Evolutionary conservation across 2,797 vertebrate species (phyloP), one percentile per base, ranked within the genome.

Genomic region (Phrynocephalus forsythii): DNA sequence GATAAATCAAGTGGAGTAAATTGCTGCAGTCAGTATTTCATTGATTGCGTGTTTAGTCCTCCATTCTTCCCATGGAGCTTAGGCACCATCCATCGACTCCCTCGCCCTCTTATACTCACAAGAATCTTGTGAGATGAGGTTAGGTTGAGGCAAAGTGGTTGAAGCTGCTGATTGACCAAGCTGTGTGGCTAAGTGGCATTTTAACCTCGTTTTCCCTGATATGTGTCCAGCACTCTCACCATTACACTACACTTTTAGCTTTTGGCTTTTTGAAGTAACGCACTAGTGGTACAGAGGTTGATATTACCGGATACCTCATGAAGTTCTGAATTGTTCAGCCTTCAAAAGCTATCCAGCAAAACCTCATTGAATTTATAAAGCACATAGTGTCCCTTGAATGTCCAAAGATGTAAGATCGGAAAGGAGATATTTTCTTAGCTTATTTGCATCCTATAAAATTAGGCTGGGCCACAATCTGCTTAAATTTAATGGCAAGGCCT

Each of bases 1-100:
- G 80, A 79, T 79, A 84, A 79, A 84, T 50, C 11, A 80, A 84
- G 28, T 80, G 44, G 76, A 84, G 22, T 75, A 66, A 79, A 80
- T 88, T 88, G 82, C 82, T 66, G 15, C 20, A 48, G 52, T 60
- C 52, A 72, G 38, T 38, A 52, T 83, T 78, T 66, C 79, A 84
- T 77, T 86, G 5, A 86, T 30, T 80, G 60, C 22, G 63, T 71
- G 38, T 56, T 86, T 44, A 80, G 30, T 15, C 33, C 22, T 66
- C 28, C 26, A 66, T 73, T 72, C 56, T 22, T 11, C 26, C 38
- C 38, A 72, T 30, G 38, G 56, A 72, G 50, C 18, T 71, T 82
- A 84, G 38, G 13, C 50, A 50, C 5, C 15, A 66, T 84, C 24
- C n/a, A n/a, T 75, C 79, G 33, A 60, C 50, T 56, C 48, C 75